These are phyloP conservation scores for Chiroxiphia lanceolata DNA, from an alignment of 2,797 vertebrate species.

Conservation along the genomic window DNA sequence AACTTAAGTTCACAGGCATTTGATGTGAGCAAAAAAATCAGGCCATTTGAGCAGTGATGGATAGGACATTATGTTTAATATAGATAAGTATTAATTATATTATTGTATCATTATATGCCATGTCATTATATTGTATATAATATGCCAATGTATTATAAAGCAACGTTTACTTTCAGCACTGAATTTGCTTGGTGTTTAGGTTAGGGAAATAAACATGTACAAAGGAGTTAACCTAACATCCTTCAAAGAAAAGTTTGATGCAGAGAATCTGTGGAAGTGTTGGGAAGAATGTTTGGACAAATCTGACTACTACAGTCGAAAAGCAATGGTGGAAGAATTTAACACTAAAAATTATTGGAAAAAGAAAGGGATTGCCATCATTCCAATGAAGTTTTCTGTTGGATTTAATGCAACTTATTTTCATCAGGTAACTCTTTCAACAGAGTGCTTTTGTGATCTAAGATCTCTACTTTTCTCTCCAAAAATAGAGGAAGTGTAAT, in stretches of 20 bases:
- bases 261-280: constrained; percentile 78
- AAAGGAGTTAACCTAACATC: constrained; percentile 72
- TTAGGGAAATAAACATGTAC: constrained; percentile 87
- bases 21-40: background rate
- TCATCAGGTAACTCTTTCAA: constrained; percentile 78
- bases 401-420: constrained; percentile 73
- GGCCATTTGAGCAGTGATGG: background rate
- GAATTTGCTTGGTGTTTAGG: constrained; percentile 59
- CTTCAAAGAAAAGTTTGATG: constrained; percentile 81
- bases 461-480: background rate
- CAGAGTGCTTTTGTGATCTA: background rate
- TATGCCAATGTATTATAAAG: background rate
- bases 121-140: background rate
- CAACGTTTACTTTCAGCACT: background rate
- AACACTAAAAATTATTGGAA: constrained; percentile 82
- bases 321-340: constrained; percentile 68
- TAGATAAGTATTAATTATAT: background rate
- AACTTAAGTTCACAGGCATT: background rate
- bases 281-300: constrained; percentile 83
- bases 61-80: background rate
- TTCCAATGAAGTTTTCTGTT: constrained; percentile 85
- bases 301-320: constrained; percentile 67
- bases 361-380: constrained; percentile 83
- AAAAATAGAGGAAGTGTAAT: background rate
- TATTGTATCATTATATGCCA: background rate